A percentile compares a stretch with the other conserved stretches of the same genome.
phyloP scores from a whole-genome alignment of 2,113 vertebrate genomes.

The Gobius niger region DNA sequence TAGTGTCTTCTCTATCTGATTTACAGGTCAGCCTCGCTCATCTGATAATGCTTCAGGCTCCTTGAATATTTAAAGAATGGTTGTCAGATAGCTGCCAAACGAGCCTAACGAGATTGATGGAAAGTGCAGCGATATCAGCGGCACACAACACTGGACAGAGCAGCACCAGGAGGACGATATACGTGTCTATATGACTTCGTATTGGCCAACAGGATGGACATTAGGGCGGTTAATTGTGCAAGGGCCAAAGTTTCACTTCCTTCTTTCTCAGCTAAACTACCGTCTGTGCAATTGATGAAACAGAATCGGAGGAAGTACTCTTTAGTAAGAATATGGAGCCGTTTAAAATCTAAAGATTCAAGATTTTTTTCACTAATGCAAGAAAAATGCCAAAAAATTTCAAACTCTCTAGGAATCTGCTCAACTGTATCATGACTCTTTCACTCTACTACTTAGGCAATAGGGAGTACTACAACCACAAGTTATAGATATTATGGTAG shows the following conservation, averaged over 20 bases:
- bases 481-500: too few species aligned
- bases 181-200: not conserved
- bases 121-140: slow-evolving; percentile 30
- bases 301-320: too few species aligned
- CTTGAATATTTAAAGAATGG: slow-evolving; percentile 71
- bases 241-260: slow-evolving; percentile 61
- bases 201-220: slow-evolving; percentile 61
- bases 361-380: too few species aligned
- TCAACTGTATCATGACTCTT: too few species aligned
- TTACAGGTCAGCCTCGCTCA: slow-evolving; percentile 63
- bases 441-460: too few species aligned
- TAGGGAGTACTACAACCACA: too few species aligned
- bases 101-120: slow-evolving; percentile 57
- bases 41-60: slow-evolving; percentile 66
- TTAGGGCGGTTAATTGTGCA: slow-evolving; percentile 27
- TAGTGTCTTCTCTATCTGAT: slow-evolving; percentile 69
- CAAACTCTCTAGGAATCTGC: too few species aligned
- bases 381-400: too few species aligned
- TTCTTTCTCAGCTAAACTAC: not conserved
- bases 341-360: too few species aligned
- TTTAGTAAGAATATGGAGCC: too few species aligned
- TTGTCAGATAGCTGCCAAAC: slow-evolving; percentile 69
- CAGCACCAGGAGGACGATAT: not conserved
- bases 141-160: slow-evolving; percentile 3
- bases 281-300: too few species aligned